Evolutionary conservation across 2,888 invertebrate species (phyloP).

Genomic region (Aphrophora alni): DNA sequence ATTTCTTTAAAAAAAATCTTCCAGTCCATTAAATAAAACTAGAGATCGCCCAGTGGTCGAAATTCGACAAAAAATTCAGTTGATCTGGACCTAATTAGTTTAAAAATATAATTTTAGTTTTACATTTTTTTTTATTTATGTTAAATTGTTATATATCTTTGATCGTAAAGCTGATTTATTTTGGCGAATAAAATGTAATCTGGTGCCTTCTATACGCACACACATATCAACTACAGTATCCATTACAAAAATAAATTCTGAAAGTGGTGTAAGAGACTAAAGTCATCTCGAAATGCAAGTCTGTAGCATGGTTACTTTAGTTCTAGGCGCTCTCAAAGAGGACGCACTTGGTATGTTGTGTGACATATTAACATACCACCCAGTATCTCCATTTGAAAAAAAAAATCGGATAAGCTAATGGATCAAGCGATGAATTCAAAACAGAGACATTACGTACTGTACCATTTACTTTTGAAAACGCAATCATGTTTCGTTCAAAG

Average conservation of each 20-base stretch:
- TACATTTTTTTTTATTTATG: too few species aligned
- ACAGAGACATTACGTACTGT: slow-evolving; percentile 13
- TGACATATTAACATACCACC: not conserved
- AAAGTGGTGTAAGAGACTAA: not conserved
- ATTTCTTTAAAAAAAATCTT: too few species aligned
- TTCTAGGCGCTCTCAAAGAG: not conserved
- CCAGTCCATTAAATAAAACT: too few species aligned
- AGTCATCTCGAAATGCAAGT: not conserved
- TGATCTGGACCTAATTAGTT: too few species aligned
- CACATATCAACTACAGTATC: slow-evolving; percentile 15
- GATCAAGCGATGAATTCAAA: not conserved
- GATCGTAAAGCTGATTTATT: not conserved
- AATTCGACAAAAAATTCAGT: too few species aligned
- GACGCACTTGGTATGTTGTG: not conserved
- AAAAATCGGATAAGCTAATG: slow-evolving; percentile 10
- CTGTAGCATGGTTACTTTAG: not conserved
- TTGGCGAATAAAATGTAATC: slow-evolving; percentile 14
- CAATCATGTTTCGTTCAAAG: not conserved
- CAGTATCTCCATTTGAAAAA: not conserved
- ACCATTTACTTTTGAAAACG: not conserved
- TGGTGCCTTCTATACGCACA: slow-evolving; percentile 6
- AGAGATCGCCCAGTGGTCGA: too few species aligned
- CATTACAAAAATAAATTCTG: slow-evolving; percentile 14
- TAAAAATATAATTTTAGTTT: too few species aligned
- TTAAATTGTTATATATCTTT: not conserved